Conservation (phyloP, 1,140 invertebrate genomes). For the Myzus persicae region DNA sequence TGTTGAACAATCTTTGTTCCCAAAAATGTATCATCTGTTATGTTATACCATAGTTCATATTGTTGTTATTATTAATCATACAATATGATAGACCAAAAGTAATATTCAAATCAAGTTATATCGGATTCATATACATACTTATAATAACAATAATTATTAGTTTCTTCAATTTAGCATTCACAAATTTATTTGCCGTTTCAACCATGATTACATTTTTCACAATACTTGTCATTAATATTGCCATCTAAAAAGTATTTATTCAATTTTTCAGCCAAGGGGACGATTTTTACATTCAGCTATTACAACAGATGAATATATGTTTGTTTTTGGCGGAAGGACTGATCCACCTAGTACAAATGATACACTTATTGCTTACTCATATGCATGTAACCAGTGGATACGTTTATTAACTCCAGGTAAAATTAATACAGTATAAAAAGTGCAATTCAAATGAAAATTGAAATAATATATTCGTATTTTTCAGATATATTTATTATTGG, state of each 20-base stretch:
- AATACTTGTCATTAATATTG: neutral
- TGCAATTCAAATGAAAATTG: neutral
- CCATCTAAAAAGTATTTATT: neutral
- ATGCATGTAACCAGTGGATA: constrained; percentile 90
- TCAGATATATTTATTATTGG: constrained; percentile 77
- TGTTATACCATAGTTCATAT: neutral
- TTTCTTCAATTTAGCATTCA: too few species aligned
- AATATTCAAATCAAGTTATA: neutral
- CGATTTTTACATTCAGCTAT: constrained; percentile 90
- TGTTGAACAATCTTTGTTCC: neutral
- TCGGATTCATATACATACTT: too few species aligned
- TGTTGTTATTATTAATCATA: neutral
- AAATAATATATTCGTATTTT: constrained; percentile 34
- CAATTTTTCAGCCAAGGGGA: constrained; percentile 70
- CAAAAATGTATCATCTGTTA: neutral
- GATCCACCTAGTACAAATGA: constrained; percentile 74
- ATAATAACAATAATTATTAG: neutral
- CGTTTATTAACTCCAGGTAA: constrained; percentile 71
- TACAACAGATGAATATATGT: constrained; percentile 87
- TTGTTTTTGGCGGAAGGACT: constrained; percentile 85
- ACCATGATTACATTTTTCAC: neutral
- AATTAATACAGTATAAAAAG: neutral
- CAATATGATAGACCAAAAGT: neutral
- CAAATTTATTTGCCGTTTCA: too few species aligned
- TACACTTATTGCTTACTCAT: constrained; percentile 84